Conservation (phyloP, 2,797 vertebrate genomes). For the Rhabdomys pumilio region DNA sequence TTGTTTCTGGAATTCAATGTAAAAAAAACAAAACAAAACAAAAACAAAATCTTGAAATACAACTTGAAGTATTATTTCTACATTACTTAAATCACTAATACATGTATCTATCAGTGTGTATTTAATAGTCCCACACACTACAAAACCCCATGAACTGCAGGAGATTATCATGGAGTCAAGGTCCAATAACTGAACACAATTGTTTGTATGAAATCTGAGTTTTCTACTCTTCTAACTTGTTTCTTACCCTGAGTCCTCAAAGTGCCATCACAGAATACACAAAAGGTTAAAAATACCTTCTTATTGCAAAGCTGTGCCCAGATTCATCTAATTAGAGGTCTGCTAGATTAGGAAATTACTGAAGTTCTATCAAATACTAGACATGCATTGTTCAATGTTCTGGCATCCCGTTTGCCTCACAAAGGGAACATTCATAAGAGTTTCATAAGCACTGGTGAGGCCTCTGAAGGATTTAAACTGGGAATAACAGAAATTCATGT, state of each 20-base stretch:
- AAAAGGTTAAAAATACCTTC: constrained; percentile 37
- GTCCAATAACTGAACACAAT: neutral
- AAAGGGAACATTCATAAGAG: constrained; percentile 9
- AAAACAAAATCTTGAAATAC: neutral
- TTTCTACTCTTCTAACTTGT: constrained; percentile 57
- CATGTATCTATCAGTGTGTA: neutral
- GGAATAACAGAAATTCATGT: neutral
- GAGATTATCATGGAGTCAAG: constrained; percentile 42
- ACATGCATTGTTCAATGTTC: neutral
- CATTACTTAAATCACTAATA: neutral
- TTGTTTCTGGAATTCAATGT: constrained; percentile 75
- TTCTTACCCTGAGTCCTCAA: constrained; percentile 43
- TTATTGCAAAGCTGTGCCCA: neutral
- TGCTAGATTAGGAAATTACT: constrained; percentile 24
- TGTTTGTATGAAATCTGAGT: constrained; percentile 38
- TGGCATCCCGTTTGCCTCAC: neutral
- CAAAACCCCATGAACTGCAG: neutral
- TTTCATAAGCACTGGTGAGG: neutral
- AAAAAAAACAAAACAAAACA: constrained; percentile 52
- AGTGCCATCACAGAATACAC: neutral
- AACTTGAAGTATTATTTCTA: constrained; percentile 40
- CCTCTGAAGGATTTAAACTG: constrained; percentile 34
- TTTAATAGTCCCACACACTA: neutral
- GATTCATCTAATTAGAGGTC: constrained; percentile 42
- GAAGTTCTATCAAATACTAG: neutral